Evolutionary conservation across 37 sponge, comb jelly and placozoan genomes (phyloP), one percentile per base, ranked within the genome.

Genomic region (Haliclona indistincta): DNA sequence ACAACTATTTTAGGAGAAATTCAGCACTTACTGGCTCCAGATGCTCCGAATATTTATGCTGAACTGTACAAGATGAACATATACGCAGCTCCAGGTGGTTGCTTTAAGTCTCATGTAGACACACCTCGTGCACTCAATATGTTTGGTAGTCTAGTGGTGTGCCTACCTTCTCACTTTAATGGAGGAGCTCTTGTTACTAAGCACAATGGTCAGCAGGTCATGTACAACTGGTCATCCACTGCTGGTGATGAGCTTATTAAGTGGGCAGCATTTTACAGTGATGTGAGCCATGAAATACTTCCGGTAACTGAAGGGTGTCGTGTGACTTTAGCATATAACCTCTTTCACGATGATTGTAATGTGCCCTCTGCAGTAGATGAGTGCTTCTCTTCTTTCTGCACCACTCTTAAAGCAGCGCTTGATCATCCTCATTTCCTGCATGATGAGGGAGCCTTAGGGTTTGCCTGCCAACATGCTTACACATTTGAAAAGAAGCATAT

Each of bases 121-220:
- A 74, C 75, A 4, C 75, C 75, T 37, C 29, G 77, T 3, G 68
- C 80, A 32, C 17, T n/a, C n/a, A 19, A 54, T 2, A 78, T 78
- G 78, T 78, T 78, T 78, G 78, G 78, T 25, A 78, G 78, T 51
- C 56, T 78, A 22, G 78, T 78, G 3, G 55, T 78, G 32, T 78
- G 78, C 47, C 56, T 78, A 20, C 78, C 78, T 34, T 47, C 68
- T 26, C 58, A 30, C 6, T 75, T 75, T 34, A 51, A 63, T 63
- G 76, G 76, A 32, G 76, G 76, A 41, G 44, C n/a, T 25, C 51
- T 75, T 0, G 76, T 75, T 23, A 75, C 76, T 63, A 44, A 45
- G 37, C 78, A 78, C 37, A 36, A 34, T 10, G 58, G 43, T 10
- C 25, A 43, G 15, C 52, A 78, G 55, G 56, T 78, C 38, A 36